phyloP scores from a whole-genome alignment of 2,797 vertebrate genomes.

The Ara ararauna region DNA sequence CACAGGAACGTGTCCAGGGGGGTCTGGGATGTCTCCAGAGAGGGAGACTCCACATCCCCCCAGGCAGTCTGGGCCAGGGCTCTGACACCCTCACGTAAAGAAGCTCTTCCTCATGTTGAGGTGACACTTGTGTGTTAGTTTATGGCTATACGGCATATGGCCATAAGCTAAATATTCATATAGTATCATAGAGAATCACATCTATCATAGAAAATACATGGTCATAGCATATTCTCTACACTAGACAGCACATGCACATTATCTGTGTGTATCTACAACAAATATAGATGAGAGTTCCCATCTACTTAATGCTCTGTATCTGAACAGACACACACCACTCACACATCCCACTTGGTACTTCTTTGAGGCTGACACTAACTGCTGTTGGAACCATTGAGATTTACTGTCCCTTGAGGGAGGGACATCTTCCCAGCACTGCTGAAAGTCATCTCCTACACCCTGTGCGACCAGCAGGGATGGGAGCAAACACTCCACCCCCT shows the following conservation, averaged over 20 bases:
- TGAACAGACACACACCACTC: background rate
- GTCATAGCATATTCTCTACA: background rate
- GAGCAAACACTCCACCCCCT: background rate
- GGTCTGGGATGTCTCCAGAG: background rate
- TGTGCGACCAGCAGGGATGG: fast-evolving
- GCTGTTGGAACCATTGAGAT: background rate
- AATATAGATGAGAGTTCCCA: fast-evolving
- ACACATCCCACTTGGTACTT: background rate
- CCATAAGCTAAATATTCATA: background rate
- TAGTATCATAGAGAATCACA: background rate
- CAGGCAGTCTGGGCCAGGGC: background rate
- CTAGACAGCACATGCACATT: fast-evolving
- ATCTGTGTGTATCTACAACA: background rate
- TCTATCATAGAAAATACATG: background rate
- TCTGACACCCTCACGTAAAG: background rate
- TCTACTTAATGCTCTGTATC: background rate
- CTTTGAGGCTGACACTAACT: background rate
- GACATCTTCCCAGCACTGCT: background rate
- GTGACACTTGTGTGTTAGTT: background rate
- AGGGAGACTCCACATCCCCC: background rate
- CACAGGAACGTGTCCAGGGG: background rate
- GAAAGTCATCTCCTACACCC: background rate
- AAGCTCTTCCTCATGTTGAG: background rate
- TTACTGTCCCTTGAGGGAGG: background rate
- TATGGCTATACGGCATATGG: background rate